Base-by-base conservation (phyloP, 2,797 vertebrate species). In the Macroramphosus scolopax region DNA sequence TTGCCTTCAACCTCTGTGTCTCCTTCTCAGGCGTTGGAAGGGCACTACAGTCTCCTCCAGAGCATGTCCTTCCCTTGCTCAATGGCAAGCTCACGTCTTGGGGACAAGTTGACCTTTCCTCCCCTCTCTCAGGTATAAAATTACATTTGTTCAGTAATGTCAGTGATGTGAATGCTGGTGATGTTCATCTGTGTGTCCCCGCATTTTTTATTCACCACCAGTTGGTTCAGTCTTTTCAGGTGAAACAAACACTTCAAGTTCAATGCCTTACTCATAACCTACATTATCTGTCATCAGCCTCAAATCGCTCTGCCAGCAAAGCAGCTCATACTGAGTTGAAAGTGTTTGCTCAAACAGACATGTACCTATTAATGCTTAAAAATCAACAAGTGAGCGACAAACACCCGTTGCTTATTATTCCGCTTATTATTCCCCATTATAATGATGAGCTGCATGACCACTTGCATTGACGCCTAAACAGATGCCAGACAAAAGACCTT, bases 401-500 rank as follows among this genome's bases (percentile, higher is more conserved):
- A 30, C 51, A 61, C 63, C 51, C 48, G 51, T 63, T 63, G 49
- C 68, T 74, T 68, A 55, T 75, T 62, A 71, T 71, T 80, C 53
- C 50, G 47, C 49, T 77, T 85, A 76, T 80, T 78, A 77, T 67
- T 59, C 48, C 39, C 57, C n/a, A n/a, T n/a, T n/a, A n/a, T n/a
- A 51, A 69, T 72, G 59, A 82, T 59, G 72, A 79, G 77, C 67
- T 18, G 42, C 9, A 46, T 56, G 78, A 71, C 71, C 66, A 62
- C 56, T 66, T 36, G 55, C 25, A 14, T 51, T 54, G 59, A 74
- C 66, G 70, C 49, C 73, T 77, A 75, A 85, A 78, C 64, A 81
- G 82, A 82, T 77, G 80, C 72, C 78, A 71, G 61, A 41, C 60
- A 48, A 65, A 87, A 69, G 80, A 85, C 85, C 83, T 87, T 87